Evolutionary conservation across 1,140 invertebrate species (phyloP), one percentile per base, ranked within the genome.

Genomic region (Mercenaria mercenaria): DNA sequence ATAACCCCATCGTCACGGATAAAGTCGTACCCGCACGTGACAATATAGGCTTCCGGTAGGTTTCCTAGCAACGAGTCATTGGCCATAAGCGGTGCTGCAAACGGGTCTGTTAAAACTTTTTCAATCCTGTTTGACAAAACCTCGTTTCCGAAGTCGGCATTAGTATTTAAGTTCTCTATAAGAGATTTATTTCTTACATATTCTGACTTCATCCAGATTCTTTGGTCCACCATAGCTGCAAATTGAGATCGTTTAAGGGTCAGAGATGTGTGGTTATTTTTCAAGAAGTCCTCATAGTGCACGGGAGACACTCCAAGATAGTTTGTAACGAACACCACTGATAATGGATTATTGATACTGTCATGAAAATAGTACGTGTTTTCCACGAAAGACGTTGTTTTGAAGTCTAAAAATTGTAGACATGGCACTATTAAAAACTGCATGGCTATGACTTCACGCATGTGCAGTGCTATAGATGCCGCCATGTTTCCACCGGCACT

Each of bases 341-440:
- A 90, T 34, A 81, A 13, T 13, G 81, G 74, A 37, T 56, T 74
- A 26, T 93, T 91, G 0, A 93, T 87, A 77, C 91, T 91, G 79
- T 90, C 83, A 34, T 90, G 88, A 26, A 93, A 76, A 59, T 92
- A 93, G 11, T 61, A 23, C 18, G 81, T 64, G 87, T 93, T 92
- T 84, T 92, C 92, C 18, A 89, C 85, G 37, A 87, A 92, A 37
- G 94, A 94, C 15, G 94, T 94, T 0, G 93, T 93, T 34, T 90
- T 90, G 37, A 93, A 94, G 69, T 94, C 90, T n/a, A 93, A 77
- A 29, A 92, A 87, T 87, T 95, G 94, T 23, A 95, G 56, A 69
- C 86, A 88, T 8, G 94, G 94, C 47, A 93, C 93, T 10, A 95
- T 91, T 15, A 95, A 72, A 37, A 95, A 67, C 87, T 95, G 94